Conservation (phyloP, 2,888 invertebrate genomes). For the Apotomis capreana region DNA sequence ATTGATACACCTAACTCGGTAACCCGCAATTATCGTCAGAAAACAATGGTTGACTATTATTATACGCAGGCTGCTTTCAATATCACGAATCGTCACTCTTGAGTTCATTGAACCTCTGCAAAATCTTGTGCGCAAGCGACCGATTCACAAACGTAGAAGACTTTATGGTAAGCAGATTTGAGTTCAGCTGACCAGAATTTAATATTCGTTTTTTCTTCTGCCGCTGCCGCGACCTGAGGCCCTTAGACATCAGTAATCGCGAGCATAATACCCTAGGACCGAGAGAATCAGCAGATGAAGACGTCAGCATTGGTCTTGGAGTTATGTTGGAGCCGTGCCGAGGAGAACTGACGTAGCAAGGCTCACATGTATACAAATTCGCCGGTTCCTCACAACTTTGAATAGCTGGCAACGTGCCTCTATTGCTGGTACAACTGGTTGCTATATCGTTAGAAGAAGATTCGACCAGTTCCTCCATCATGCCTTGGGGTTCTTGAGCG, state of each 20-base stretch:
- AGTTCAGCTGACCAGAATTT: conserved; percentile 43
- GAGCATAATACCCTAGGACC: conserved; percentile 65
- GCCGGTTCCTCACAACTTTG: conserved; percentile 50
- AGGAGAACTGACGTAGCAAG: conserved; percentile 65
- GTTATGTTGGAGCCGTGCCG: conserved; percentile 59
- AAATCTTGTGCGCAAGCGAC: conserved; percentile 64
- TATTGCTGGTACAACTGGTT: conserved; percentile 45
- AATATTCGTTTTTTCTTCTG: conserved; percentile 46
- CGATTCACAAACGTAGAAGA: conserved; percentile 55
- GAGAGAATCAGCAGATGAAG: conserved; percentile 60
- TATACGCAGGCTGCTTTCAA: too few relatives aligned
- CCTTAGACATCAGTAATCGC: conserved; percentile 57
- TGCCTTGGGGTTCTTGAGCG: conserved; percentile 65
- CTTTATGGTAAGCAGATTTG: conserved; percentile 56
- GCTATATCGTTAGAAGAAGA: conserved; percentile 43
- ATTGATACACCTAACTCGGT: too few relatives aligned
- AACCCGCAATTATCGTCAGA: too few relatives aligned
- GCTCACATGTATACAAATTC: conserved; percentile 62
- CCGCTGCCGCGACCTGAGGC: conserved; percentile 52
- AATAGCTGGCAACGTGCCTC: conserved; percentile 58
- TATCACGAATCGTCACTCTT: conserved; percentile 54
- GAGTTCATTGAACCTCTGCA: conserved; percentile 66
- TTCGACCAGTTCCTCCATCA: conserved; percentile 54
- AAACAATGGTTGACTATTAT: too few relatives aligned
- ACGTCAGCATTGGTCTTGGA: conserved; percentile 53